phyloP scores from a whole-genome alignment of 2,888 invertebrate species.

The Spisula solida region DNA sequence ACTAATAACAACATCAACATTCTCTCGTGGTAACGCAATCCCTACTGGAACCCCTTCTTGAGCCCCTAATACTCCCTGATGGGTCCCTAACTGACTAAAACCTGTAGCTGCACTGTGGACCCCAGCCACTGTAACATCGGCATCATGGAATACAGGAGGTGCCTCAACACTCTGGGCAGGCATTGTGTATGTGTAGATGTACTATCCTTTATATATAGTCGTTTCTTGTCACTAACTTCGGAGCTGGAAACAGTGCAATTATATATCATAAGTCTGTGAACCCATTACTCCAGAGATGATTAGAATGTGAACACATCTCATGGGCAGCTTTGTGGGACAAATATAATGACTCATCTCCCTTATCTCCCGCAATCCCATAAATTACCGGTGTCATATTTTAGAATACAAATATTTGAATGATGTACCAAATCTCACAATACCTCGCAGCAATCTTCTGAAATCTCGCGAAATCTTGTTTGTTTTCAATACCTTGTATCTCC shows the following conservation, averaged over 20 bases:
- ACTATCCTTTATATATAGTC: background rate
- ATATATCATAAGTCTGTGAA: background rate
- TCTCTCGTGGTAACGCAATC: background rate
- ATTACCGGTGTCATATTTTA: no score
- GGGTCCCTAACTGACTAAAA: background rate
- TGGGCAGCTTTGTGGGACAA: no score
- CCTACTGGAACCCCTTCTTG: background rate
- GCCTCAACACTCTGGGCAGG: slow-evolving; percentile 69
- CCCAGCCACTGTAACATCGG: background rate
- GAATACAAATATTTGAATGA: no score
- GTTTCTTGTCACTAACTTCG: background rate
- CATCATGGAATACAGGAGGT: slow-evolving; percentile 60
- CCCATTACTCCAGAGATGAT: no score
- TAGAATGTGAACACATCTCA: no score
- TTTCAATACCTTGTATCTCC: no score
- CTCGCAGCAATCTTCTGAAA: no score
- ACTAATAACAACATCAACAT: slow-evolving; percentile 87
- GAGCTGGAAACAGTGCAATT: background rate
- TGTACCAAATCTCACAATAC: no score
- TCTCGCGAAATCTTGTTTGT: no score
- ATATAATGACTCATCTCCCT: no score
- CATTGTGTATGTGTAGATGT: slow-evolving; percentile 38
- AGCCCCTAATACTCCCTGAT: background rate
- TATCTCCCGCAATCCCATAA: no score
- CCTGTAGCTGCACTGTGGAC: background rate